Evolutionary conservation across 2,797 vertebrate species (phyloP).

Genomic region (Xyrichtys novacula): DNA sequence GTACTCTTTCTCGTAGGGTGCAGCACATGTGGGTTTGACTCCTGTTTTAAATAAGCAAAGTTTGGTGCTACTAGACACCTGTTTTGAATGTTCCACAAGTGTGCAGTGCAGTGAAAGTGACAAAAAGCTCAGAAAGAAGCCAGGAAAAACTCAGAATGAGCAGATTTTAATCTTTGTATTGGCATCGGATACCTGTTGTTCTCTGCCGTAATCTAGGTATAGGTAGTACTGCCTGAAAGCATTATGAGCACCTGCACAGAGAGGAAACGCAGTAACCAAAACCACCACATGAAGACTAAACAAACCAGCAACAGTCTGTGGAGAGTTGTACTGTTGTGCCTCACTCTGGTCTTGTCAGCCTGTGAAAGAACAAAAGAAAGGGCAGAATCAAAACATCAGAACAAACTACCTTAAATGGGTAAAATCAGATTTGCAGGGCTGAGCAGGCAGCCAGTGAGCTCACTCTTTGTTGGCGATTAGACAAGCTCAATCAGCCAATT

Average conservation of each 20-base stretch:
- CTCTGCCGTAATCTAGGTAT: no score
- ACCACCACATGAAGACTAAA: background rate
- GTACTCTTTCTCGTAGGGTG: no score
- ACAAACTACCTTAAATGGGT: conserved; percentile 60
- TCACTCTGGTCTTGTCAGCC: conserved; percentile 1
- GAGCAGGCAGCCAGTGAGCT: conserved; percentile 19
- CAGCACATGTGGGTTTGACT: conserved; percentile 42
- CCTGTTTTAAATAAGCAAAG: conserved; percentile 46
- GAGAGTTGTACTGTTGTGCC: background rate
- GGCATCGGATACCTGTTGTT: background rate
- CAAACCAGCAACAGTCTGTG: background rate
- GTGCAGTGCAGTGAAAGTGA: conserved; percentile 17
- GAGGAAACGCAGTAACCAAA: background rate
- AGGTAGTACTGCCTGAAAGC: background rate
- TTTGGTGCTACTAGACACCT: conserved; percentile 26
- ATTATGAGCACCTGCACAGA: no score
- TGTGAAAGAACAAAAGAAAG: conserved; percentile 9
- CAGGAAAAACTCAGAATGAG: background rate
- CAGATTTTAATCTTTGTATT: background rate
- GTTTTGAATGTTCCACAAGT: conserved; percentile 51
- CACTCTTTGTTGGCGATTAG: background rate
- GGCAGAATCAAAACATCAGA: conserved; percentile 27
- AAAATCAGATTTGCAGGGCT: conserved; percentile 23
- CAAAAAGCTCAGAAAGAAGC: conserved; percentile 10
- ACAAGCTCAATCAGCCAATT: conserved; percentile 5